phyloP scores from a whole-genome alignment of 2,888 invertebrate species.

The Penaeus monodon region DNA sequence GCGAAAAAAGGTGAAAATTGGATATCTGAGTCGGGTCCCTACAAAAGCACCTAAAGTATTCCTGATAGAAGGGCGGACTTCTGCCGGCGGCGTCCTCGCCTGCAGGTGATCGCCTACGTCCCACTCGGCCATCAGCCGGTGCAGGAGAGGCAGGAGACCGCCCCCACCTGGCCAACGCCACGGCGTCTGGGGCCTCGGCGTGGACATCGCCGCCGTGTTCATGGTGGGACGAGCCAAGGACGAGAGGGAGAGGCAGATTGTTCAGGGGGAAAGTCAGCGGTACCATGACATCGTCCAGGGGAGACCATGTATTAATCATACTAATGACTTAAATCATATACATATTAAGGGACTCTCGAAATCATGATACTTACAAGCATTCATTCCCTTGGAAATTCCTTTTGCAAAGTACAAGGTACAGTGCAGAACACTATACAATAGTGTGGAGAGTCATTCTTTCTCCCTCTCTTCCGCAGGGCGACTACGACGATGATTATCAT shows the following conservation, averaged over 20 bases:
- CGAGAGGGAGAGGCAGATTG: constrained; percentile 7
- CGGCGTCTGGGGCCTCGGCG: neutral
- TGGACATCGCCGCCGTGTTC: constrained; percentile 33
- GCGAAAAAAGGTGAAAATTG: too few species aligned
- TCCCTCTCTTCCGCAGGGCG: constrained; percentile 55
- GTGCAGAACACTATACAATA: too few species aligned
- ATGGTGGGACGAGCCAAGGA: constrained; percentile 39
- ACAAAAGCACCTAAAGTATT: neutral
- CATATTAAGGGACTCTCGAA: too few species aligned
- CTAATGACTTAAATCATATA: neutral
- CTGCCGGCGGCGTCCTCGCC: constrained; percentile 17
- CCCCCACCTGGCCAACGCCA: constrained; percentile 38
- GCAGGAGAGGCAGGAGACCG: constrained; percentile 31
- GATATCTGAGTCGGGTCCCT: too few species aligned
- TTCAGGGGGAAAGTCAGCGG: constrained; percentile 22
- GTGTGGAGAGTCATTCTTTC: neutral
- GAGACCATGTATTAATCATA: neutral
- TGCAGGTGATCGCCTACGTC: constrained; percentile 33
- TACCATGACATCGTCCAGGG: constrained; percentile 38
- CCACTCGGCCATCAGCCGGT: constrained; percentile 34
- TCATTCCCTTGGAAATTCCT: neutral
- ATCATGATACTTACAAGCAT: neutral
- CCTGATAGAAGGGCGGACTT: constrained; percentile 31
- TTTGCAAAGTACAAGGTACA: neutral
- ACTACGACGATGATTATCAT: constrained; percentile 66